Percentiles rank a stretch among this genome's conserved stretches.
phyloP scores from a whole-genome alignment of 2,797 vertebrate genomes.

The Serranus cabrilla region DNA sequence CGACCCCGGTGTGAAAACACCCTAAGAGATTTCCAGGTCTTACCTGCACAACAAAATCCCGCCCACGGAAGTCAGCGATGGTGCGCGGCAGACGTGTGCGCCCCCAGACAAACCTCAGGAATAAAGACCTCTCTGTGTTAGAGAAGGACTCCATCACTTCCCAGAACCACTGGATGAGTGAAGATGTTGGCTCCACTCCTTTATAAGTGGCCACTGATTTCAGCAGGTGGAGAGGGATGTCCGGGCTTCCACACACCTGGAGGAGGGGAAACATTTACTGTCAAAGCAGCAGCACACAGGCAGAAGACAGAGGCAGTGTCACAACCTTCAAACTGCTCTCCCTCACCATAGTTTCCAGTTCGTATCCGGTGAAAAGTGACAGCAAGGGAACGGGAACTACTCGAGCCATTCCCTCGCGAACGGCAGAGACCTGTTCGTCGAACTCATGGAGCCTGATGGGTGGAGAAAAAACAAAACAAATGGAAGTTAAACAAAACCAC shows the following conservation, averaged over 20 bases:
- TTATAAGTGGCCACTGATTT: slow-evolving; percentile 99
- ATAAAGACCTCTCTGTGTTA: slow-evolving; percentile 97
- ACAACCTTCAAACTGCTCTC: background rate
- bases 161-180: slow-evolving; percentile 99
- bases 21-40: slow-evolving; percentile 31
- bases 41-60: slow-evolving; percentile 99
- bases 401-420: slow-evolving; percentile 98
- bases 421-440: slow-evolving; percentile 97
- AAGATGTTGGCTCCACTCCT: slow-evolving; percentile 93
- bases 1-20: too few relatives aligned
- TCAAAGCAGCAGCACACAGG: background rate
- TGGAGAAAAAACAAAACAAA: background rate
- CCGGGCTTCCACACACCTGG: slow-evolving; percentile 98
- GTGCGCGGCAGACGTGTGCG: slow-evolving; percentile 96
- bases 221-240: slow-evolving; percentile 97
- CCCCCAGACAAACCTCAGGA: slow-evolving; percentile 98
- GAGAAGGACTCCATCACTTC: slow-evolving; percentile 99
- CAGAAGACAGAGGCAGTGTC: too few relatives aligned
- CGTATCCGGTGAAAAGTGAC: slow-evolving; percentile 97
- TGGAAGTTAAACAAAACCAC: background rate
- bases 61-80: slow-evolving; percentile 97
- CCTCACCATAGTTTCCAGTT: slow-evolving; percentile 97
- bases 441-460: slow-evolving; percentile 94
- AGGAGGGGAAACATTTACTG: background rate
- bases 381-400: slow-evolving; percentile 97